Conservation (phyloP, 92 coral and sea anemone species). For the Montipora capitata region DNA sequence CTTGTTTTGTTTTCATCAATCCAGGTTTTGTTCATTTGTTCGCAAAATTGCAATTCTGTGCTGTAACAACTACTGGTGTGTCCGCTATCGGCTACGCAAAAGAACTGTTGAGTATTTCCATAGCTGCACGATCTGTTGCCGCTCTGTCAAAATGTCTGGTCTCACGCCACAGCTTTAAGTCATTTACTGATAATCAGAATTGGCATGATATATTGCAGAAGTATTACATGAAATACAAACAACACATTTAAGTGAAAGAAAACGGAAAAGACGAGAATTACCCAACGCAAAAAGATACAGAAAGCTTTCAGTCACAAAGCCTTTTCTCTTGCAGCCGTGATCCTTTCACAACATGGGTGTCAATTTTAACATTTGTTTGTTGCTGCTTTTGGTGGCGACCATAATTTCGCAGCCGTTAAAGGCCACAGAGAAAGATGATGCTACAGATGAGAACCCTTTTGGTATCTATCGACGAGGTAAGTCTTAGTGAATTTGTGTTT, state of each 20-base stretch:
- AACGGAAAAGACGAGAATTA: neutral
- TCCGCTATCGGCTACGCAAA: neutral
- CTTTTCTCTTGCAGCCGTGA: too few species aligned
- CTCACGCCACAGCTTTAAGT: neutral
- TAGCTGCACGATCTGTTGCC: neutral
- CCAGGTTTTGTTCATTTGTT: neutral
- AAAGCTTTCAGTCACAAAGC: neutral
- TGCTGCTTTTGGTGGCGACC: neutral
- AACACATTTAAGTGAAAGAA: neutral
- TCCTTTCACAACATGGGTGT: too few species aligned
- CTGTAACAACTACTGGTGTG: neutral
- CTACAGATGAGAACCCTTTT: too few species aligned
- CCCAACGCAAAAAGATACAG: neutral
- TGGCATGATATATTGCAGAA: neutral
- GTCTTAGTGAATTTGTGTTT: too few species aligned
- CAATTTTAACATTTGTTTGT: too few species aligned
- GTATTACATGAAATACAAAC: neutral
- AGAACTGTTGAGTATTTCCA: neutral
- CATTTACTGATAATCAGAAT: neutral
- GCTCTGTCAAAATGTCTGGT: neutral
- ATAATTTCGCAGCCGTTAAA: neutral
- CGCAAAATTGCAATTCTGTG: neutral
- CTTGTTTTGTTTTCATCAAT: neutral
- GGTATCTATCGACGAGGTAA: too few species aligned
- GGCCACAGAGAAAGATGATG: neutral